Conservation (phyloP, 2,888 invertebrate species). For the Odontocerum albicorne region DNA sequence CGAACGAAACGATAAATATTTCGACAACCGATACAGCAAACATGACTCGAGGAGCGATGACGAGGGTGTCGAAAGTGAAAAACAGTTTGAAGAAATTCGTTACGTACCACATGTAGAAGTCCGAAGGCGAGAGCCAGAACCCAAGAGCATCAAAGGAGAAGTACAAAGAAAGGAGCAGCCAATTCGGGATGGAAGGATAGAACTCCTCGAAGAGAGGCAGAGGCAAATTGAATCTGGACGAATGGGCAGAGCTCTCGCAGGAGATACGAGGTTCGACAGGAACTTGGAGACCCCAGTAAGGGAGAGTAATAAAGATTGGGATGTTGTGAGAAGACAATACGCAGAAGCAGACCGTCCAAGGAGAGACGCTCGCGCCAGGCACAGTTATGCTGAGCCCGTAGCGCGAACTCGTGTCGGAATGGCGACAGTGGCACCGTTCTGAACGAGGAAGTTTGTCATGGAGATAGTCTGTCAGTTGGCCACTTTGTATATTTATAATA, state of each 20-base stretch:
- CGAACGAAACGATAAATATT: conserved; percentile 34
- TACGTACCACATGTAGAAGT: conserved; percentile 34
- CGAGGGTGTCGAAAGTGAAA: conserved; percentile 36
- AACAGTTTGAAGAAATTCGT: conserved; percentile 35
- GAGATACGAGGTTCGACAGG: conserved; percentile 29
- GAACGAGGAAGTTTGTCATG: no score
- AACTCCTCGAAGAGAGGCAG: conserved; percentile 34
- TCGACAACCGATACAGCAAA: conserved; percentile 43
- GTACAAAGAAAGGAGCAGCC: conserved; percentile 22
- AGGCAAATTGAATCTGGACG: conserved; percentile 33
- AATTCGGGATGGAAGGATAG: conserved; percentile 30
- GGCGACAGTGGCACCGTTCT: conserved; percentile 51
- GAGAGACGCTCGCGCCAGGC: conserved; percentile 50
- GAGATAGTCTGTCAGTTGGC: no score
- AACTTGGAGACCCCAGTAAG: conserved; percentile 20
- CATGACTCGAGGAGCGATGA: conserved; percentile 35
- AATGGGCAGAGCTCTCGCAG: conserved; percentile 8
- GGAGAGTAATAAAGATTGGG: conserved; percentile 29
- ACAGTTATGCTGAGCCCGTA: conserved; percentile 70
- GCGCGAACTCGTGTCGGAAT: conserved; percentile 56
- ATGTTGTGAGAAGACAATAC: conserved; percentile 30
- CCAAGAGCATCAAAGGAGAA: conserved; percentile 23
- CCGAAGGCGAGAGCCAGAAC: conserved; percentile 26
- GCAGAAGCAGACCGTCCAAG: conserved; percentile 33
- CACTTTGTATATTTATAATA: no score